Conservation (phyloP, 2,113 vertebrate species). For the Pseudorectes ferrugineus region DNA sequence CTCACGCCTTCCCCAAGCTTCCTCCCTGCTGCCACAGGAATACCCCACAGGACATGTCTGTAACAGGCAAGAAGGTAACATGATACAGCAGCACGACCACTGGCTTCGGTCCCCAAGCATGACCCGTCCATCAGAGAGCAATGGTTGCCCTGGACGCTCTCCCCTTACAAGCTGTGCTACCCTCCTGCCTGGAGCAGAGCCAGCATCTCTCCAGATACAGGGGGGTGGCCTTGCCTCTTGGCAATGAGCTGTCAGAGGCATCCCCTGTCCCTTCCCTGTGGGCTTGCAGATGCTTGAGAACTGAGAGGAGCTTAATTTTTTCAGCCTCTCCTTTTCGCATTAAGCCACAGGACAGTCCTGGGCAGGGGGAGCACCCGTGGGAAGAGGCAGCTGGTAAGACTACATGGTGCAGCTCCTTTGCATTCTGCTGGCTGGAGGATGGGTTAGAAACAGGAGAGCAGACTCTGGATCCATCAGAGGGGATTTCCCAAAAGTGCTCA, state of each 20-base stretch:
- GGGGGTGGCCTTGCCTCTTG: neutral
- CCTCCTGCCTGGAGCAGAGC: neutral
- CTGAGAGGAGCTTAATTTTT: neutral
- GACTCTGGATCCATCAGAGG: neutral
- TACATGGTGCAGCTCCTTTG: neutral
- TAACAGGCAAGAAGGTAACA: neutral
- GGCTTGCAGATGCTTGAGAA: neutral
- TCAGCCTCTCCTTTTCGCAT: neutral
- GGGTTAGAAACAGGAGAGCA: neutral
- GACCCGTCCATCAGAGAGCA: neutral
- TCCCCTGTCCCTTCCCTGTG: neutral
- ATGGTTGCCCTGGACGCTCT: neutral
- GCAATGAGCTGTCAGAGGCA: neutral
- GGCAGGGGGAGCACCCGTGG: fast-evolving
- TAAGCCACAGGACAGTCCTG: neutral
- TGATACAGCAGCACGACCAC: fast-evolving
- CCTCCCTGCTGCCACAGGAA: neutral
- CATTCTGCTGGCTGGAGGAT: neutral
- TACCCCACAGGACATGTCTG: fast-evolving
- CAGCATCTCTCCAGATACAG: fast-evolving
- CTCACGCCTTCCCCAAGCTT: neutral
- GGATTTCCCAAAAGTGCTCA: neutral
- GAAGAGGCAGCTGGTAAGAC: neutral
- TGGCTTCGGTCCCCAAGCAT: neutral
- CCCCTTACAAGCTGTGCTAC: neutral